Conservation (phyloP, 1,140 invertebrate species). For the Drosophila equinoxialis region DNA sequence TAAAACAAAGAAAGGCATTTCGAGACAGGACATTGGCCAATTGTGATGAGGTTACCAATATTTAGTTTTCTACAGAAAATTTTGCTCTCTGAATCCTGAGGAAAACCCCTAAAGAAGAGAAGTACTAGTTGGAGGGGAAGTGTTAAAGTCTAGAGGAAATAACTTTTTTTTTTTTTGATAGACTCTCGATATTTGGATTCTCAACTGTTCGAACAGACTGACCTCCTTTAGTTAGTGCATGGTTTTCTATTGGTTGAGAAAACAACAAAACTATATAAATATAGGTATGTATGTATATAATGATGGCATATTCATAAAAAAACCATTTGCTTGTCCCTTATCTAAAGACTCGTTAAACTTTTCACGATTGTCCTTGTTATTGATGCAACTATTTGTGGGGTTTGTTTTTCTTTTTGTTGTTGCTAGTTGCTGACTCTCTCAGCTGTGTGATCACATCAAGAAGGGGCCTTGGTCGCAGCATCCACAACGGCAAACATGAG, state of each 20-base stretch:
- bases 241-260: not conserved
- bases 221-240: not conserved
- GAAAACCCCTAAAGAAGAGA: too few species aligned
- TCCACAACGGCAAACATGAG: slow-evolving; percentile 43
- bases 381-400: slow-evolving; percentile 50
- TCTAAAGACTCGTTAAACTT: slow-evolving; percentile 31
- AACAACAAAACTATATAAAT: not conserved
- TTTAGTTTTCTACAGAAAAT: too few species aligned
- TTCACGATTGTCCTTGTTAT: slow-evolving; percentile 61
- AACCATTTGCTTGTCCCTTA: slow-evolving; percentile 16
- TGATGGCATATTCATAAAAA: slow-evolving; percentile 10
- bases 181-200: too few species aligned
- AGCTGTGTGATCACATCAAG: slow-evolving; percentile 45
- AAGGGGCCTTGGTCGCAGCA: slow-evolving; percentile 54
- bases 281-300: not conserved
- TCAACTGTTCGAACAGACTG: too few species aligned
- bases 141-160: too few species aligned
- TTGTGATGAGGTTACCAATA: too few species aligned
- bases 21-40: too few species aligned
- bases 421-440: slow-evolving; percentile 27
- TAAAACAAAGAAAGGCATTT: too few species aligned
- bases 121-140: too few species aligned
- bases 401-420: slow-evolving; percentile 28
- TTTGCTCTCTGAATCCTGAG: too few species aligned
- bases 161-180: too few species aligned